Evolutionary conservation across 1,140 invertebrate species (phyloP).

Genomic region (Drosophila gunungcola): DNA sequence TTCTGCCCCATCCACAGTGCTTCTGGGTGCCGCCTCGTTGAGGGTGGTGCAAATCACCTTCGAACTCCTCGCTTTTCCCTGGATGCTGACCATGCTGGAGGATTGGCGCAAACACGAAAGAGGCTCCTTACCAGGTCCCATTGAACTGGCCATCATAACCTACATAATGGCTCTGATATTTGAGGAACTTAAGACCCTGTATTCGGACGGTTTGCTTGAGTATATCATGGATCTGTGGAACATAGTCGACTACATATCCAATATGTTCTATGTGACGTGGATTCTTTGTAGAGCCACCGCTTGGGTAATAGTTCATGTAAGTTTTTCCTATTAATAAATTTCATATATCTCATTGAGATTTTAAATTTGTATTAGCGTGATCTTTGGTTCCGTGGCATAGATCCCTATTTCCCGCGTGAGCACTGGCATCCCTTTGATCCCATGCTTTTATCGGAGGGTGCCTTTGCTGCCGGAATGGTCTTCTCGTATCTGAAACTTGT

Average conservation of each 20-base stretch:
- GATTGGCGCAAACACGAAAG: constrained; percentile 92
- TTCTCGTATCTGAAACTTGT: constrained; percentile 97
- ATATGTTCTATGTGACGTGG: constrained; percentile 97
- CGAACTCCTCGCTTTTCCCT: constrained; percentile 91
- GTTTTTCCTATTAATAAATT: neutral
- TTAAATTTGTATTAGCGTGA: constrained; percentile 87
- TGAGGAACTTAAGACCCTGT: constrained; percentile 94
- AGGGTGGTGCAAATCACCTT: constrained; percentile 91
- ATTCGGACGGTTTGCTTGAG: constrained; percentile 94
- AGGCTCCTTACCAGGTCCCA: constrained; percentile 93
- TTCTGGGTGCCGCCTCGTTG: constrained; percentile 93
- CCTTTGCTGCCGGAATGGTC: constrained; percentile 97
- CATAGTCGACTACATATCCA: constrained; percentile 97
- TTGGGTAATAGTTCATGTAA: constrained; percentile 91
- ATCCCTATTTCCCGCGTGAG: constrained; percentile 93
- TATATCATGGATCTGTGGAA: constrained; percentile 98
- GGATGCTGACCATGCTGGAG: constrained; percentile 89
- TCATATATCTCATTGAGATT: neutral
- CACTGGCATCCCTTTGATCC: constrained; percentile 97
- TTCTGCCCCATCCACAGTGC: constrained; percentile 85
- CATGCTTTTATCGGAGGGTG: constrained; percentile 96
- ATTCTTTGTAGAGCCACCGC: constrained; percentile 91
- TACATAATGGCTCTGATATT: constrained; percentile 95
- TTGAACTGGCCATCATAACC: constrained; percentile 92
- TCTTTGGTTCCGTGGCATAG: constrained; percentile 87